Evolutionary conservation across 2,888 invertebrate species (phyloP).

Genomic region (Incurvaria masculella): DNA sequence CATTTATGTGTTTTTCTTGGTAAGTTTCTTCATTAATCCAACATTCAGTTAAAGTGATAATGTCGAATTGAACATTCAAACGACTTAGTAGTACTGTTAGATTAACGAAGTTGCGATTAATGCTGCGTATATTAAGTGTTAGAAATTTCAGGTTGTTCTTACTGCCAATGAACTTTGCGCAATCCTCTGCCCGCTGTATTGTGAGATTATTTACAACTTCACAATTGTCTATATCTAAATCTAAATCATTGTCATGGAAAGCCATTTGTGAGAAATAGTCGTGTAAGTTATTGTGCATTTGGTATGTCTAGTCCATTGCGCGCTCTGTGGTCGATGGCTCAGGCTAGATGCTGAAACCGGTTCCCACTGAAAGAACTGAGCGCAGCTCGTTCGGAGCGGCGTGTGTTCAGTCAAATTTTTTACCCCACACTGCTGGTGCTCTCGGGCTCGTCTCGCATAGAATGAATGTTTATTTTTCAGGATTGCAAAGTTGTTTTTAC

Average conservation of each 20-base stretch:
- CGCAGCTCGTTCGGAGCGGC: neutral
- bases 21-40: too few species aligned
- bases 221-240: neutral
- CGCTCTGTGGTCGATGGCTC: too few species aligned
- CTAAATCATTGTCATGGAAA: neutral
- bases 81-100: too few species aligned
- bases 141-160: neutral
- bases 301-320: too few species aligned
- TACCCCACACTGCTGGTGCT: neutral
- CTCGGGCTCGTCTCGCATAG: neutral
- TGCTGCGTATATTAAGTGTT: neutral
- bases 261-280: neutral
- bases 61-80: too few species aligned
- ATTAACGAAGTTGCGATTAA: too few species aligned
- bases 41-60: too few species aligned
- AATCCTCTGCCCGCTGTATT: neutral
- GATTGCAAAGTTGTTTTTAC: neutral
- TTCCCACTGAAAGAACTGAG: neutral
- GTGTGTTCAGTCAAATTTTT: neutral
- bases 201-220: neutral
- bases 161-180: neutral
- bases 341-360: too few species aligned
- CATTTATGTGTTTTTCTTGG: too few species aligned
- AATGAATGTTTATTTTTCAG: neutral
- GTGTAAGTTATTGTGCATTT: too few species aligned